Base-by-base conservation (phyloP, 2,797 vertebrate species). In the Manis pentadactyla region DNA sequence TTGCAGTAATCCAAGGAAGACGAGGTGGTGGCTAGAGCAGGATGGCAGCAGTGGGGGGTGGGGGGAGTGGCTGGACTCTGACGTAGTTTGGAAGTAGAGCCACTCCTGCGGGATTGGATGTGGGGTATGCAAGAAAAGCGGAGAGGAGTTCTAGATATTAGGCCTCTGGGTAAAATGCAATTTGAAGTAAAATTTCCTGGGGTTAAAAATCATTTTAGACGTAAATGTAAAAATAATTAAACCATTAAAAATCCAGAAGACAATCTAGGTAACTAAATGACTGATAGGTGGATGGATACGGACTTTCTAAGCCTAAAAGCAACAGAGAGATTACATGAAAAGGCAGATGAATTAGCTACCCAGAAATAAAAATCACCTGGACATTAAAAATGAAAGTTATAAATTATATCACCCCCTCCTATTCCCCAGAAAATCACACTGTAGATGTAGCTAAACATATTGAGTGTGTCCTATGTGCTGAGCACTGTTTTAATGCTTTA, bases 341-440 rank as follows among this genome's bases (percentile, higher is more conserved):
- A 91, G 31, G 25, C 10, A 34, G 59, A 19, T 75, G 42, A 13
- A 25, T 93, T 74, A 92, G 86, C 91, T 25, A 64, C 81, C 23
- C 17, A 5, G 53, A 92, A 74, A 75, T 90, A 90, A 96, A 91
- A 90, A 77, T 88, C 73, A 77, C 89, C 85, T 84, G 64, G 34
- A n/a, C 29, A 7, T 90, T 53, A 81, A 85, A 95, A 86, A 84
- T 66, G 42, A 66, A 94, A 61, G 71, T 71, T 90, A 34, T 49
- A 5, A 69, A 78, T 93, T 8, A 23, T 42, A 19, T 75, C 27
- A 13, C 34, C 1, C 3, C 63, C 55, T 18, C 46, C 49, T 3
- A 0, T 7, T 42, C 75, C 63, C 39, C 66, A 57, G 34, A 53
- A 59, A 51, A n/a, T 61, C 13, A 92, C 64, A 83, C 55, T 25